phyloP scores from a whole-genome alignment of 2,888 invertebrate genomes.

The Drosophila lacicola region DNA sequence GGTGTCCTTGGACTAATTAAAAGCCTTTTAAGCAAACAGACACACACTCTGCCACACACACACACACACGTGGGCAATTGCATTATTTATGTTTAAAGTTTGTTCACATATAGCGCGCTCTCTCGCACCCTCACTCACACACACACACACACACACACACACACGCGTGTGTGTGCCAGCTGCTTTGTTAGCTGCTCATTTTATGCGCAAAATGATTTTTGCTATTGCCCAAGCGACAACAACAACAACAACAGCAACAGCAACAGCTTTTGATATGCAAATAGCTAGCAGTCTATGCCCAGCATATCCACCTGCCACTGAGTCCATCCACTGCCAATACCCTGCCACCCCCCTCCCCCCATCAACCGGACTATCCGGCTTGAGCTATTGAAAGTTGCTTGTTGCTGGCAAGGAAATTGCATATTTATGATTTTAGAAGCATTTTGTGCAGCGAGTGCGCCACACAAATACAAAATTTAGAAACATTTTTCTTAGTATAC shows the following conservation, averaged over 20 bases:
- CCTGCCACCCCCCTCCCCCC: not conserved
- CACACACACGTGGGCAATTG: conserved; percentile 27
- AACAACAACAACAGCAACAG: conserved; percentile 28
- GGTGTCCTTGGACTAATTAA: conserved; percentile 76
- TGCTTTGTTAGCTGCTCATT: conserved; percentile 59
- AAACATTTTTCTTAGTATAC: conserved; percentile 38
- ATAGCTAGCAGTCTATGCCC: conserved; percentile 53
- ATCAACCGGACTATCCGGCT: not conserved
- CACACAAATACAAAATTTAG: conserved; percentile 47
- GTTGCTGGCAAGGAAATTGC: conserved; percentile 64
- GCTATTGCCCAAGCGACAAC: conserved; percentile 38
- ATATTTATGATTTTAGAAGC: conserved; percentile 64
- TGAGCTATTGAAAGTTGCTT: conserved; percentile 45
- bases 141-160: not conserved
- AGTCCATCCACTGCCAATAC: not conserved
- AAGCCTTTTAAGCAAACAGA: conserved; percentile 46
- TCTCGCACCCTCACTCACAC: conserved; percentile 10
- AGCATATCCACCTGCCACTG: not conserved
- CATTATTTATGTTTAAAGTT: conserved; percentile 66
- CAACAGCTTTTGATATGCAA: conserved; percentile 71
- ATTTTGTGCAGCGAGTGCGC: conserved; percentile 42
- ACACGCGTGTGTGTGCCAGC: not conserved
- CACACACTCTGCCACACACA: conserved; percentile 7
- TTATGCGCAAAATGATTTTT: conserved; percentile 65
- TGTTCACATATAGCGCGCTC: conserved; percentile 11